Evolutionary conservation across 2,888 invertebrate genomes (phyloP), one percentile per base, ranked within the genome.

Genomic region (Drosophila leonis): DNA sequence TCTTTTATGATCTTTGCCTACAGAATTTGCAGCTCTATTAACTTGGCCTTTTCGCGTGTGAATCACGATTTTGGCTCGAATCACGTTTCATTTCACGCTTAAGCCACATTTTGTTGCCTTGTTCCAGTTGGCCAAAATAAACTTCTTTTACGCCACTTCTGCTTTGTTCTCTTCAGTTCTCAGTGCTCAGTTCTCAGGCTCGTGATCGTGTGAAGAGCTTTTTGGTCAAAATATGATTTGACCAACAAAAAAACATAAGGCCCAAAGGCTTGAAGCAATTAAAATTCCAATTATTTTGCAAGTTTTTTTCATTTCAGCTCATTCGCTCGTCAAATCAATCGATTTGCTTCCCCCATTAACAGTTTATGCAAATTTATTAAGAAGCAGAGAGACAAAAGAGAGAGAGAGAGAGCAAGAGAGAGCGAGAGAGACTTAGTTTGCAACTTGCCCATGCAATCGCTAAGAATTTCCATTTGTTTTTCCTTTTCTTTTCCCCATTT

Each of bases 311-410:
- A 20, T 8, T 37, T 7, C 27, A 15, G 9, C 10, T 29, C 46
- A 2, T 29, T 29, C 35, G 20, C 37, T 41, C 48, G 29, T 31
- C 49, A 63, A 46, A 46, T 37, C 37, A 37, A 46, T 39, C 72
- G 63, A 78, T 75, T 75, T 46, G 51, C 37, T 68, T 62, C 42
- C 61, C 57, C 61, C 57, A 68, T 72, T 59, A 78, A 65, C 73
- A 68, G 52, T 61, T 52, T 54, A 76, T 67, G 75, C 72, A 72
- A 66, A 77, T 76, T 27, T 4, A 15, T 4, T 15, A 51, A 37
- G 20, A 24, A 10, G 52, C 2, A 24, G 24, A 24, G 24, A 24
- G 24, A 24, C 24, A 24, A 24, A 4, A 24, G 24, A 24, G 24
- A 24, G 24, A 24, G 24, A 24, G 24, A 24, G 24, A 24, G 24